These are phyloP conservation scores for Hesperia comma DNA, from an alignment of 2,888 invertebrate species.

Conservation along the genomic window DNA sequence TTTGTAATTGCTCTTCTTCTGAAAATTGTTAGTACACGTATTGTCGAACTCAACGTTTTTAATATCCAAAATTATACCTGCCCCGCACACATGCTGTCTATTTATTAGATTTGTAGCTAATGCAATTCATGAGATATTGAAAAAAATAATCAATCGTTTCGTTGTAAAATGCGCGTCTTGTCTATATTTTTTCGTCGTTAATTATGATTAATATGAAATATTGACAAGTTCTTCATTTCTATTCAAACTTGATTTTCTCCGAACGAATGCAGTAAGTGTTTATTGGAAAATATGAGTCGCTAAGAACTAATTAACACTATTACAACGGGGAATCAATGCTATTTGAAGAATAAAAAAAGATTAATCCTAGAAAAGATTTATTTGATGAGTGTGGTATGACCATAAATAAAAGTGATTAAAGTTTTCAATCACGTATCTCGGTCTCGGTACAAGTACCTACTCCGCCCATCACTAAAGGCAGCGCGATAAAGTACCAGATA, in stretches of 20 bases:
- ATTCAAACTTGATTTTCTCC: background rate
- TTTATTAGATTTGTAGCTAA: slow-evolving; percentile 32
- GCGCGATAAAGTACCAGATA: slow-evolving; percentile 15
- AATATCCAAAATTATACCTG: too few relatives aligned
- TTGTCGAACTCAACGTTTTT: too few relatives aligned
- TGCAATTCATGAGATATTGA: slow-evolving; percentile 17
- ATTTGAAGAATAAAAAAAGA: background rate
- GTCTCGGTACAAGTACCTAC: slow-evolving; percentile 5
- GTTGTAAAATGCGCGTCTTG: slow-evolving; percentile 4
- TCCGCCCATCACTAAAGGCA: slow-evolving; percentile 18
- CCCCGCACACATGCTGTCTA: too few relatives aligned
- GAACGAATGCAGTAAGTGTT: slow-evolving; percentile 23
- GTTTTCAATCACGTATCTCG: slow-evolving; percentile 21
- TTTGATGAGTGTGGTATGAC: background rate
- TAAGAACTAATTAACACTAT: background rate
- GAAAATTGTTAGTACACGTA: too few relatives aligned
- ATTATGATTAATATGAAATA: background rate
- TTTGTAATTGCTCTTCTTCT: too few relatives aligned
- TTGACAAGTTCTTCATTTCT: background rate
- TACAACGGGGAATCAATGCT: slow-evolving; percentile 7
- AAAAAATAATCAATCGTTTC: slow-evolving; percentile 19
- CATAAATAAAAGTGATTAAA: slow-evolving; percentile 21
- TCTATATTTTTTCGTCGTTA: background rate
- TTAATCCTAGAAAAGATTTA: background rate
- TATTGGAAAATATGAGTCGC: background rate